These are phyloP conservation scores for Aspidapion aeneum DNA, from an alignment of 2,888 invertebrate species.

Conservation along the genomic window DNA sequence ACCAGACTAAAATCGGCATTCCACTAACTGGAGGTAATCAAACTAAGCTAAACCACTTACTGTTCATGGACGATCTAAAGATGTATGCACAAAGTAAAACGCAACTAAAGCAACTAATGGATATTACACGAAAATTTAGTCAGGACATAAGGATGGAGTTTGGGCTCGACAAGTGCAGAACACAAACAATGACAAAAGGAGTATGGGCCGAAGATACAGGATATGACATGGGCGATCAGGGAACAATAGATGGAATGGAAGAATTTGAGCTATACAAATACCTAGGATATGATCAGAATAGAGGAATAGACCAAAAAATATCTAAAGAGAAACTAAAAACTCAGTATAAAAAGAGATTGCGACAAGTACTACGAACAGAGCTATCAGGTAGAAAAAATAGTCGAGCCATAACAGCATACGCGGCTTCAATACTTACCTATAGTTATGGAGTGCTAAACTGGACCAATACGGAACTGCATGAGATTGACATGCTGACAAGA, in stretches of 20 bases:
- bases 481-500: neutral
- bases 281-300: neutral
- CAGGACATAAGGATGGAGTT: conserved; percentile 1
- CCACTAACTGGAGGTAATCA: neutral
- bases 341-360: neutral
- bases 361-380: neutral
- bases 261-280: neutral
- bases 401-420: neutral
- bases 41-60: neutral
- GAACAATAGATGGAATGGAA: too few species aligned
- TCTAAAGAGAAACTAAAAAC: neutral
- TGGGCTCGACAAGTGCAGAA: neutral
- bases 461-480: neutral
- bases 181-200: neutral
- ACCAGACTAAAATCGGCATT: neutral
- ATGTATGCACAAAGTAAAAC: neutral
- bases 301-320: neutral
- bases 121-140: neutral
- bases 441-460: neutral
- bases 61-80: neutral
- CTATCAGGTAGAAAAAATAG: neutral
- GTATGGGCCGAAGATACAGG: neutral
- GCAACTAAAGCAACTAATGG: neutral
- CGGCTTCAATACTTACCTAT: neutral
- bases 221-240: neutral